phyloP scores from a whole-genome alignment of 2,888 invertebrate genomes.

The Drosophila acutilabella region DNA sequence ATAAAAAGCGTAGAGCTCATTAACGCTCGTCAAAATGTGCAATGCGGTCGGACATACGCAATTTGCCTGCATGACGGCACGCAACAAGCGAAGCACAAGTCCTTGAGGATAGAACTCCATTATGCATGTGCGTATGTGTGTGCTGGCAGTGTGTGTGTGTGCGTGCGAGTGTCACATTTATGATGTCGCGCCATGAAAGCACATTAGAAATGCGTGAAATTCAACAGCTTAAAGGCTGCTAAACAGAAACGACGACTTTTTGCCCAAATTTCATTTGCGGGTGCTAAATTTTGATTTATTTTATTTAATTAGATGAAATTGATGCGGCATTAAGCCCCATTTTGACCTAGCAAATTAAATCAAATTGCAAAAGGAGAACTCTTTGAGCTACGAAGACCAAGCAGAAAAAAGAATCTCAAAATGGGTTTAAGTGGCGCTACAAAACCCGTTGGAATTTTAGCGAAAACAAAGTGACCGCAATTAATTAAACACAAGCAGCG shows the following conservation, averaged over 20 bases:
- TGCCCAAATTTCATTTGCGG: conserved; percentile 16
- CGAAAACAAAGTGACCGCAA: conserved; percentile 73
- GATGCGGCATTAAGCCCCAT: conserved; percentile 37
- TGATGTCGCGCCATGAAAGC: conserved; percentile 49
- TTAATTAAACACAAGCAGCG: conserved; percentile 72
- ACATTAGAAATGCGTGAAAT: conserved; percentile 71
- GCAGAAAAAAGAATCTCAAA: conserved; percentile 36
- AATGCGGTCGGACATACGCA: conserved; percentile 43
- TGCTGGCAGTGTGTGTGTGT: conserved; percentile 3
- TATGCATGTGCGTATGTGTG: not conserved
- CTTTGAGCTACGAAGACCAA: no score
- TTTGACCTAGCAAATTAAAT: conserved; percentile 67
- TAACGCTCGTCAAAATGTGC: conserved; percentile 66
- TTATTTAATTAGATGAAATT: conserved; percentile 52
- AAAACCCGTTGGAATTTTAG: conserved; percentile 56
- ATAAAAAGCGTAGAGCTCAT: conserved; percentile 62
- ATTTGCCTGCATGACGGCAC: conserved; percentile 52
- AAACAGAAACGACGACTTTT: not conserved
- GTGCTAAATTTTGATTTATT: conserved; percentile 60
- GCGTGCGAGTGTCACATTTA: conserved; percentile 55
- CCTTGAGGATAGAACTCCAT: conserved; percentile 19
- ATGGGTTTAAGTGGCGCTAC: conserved; percentile 67
- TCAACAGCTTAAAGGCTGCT: conserved; percentile 24
- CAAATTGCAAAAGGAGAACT: conserved; percentile 50
- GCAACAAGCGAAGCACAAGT: conserved; percentile 36